Evolutionary conservation across 1,140 invertebrate species (phyloP), one percentile per base, ranked within the genome.

Genomic region (Leptinotarsa lineolata): DNA sequence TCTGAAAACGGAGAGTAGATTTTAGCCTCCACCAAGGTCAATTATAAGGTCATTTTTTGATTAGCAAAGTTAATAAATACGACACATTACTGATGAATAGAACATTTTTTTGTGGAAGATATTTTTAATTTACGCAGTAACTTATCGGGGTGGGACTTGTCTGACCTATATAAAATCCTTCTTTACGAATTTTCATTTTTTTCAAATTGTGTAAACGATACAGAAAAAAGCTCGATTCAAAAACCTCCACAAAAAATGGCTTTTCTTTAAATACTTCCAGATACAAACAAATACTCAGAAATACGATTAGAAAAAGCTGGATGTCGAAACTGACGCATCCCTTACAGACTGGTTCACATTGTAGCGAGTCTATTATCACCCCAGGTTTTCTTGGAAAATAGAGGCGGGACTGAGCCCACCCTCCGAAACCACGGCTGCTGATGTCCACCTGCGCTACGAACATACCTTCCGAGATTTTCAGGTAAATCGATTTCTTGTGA

Each of bases 291-390:
- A 59, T 59, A 20, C 30, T 11, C 8, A 39, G 30, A 39, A 39
- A 3, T 11, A 11, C 2, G 30, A 8, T 11, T 39, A 59, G 58
- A n/a, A 20, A 59, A 59, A 59, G 16, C 20, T 16, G 13, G 20
- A n/a, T 59, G 2, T 59, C 58, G 58, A 59, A 20, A n/a, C 5
- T 59, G 15, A 0, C 24, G 61, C 20, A 63, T 63, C 20, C 15
- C 61, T 20, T 5, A 54, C 12, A 13, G 48, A 16, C 13, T 54
- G 48, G 48, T 54, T 54, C n/a, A 54, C n/a, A 54, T 54, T 54
- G n/a, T 18, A 54, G 48, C n/a, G n/a, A 54, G 48, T 54, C 61
- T 30, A 63, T 63, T 63, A 63, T 63, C 61, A 63, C 61, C 61
- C 61, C 11, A 63, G 20, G 15, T 22, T 63, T 63, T 63, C 61